These are phyloP conservation scores for Paramisgurnus dabryanus DNA, from an alignment of 2,113 vertebrate genomes.

Conservation along the genomic window DNA sequence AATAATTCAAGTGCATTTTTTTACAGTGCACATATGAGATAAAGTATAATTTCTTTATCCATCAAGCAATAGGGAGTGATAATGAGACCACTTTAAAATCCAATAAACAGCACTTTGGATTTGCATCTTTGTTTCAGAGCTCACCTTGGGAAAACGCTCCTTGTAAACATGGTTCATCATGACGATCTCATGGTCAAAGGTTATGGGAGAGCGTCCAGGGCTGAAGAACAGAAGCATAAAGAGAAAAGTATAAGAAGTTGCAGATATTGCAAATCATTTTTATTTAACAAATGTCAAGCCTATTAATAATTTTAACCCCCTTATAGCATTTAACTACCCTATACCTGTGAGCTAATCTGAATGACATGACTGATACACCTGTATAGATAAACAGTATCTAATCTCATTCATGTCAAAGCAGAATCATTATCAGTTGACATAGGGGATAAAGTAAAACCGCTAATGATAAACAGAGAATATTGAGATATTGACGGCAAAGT, in stretches of 20 bases:
- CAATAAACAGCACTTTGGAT: background rate
- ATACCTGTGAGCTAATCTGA: background rate
- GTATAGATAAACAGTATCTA: background rate
- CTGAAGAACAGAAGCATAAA: slow-evolving; percentile 65
- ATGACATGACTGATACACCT: slow-evolving; percentile 3
- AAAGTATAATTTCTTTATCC: too few relatives aligned
- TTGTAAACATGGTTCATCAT: slow-evolving; percentile 99
- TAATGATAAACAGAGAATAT: background rate
- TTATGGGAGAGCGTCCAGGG: slow-evolving; percentile 92
- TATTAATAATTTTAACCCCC: background rate
- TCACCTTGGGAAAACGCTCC: slow-evolving; percentile 97
- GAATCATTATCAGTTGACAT: background rate
- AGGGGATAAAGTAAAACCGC: background rate
- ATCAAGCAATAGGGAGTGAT: background rate
- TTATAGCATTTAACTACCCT: background rate
- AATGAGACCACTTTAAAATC: background rate
- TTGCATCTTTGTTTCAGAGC: slow-evolving; percentile 34
- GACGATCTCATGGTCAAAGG: slow-evolving; percentile 97
- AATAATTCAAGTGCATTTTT: too few relatives aligned
- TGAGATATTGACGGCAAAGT: background rate
- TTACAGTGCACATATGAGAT: too few relatives aligned
- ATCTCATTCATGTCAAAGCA: slow-evolving; percentile 25
- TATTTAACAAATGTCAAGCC: background rate
- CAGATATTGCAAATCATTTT: background rate
- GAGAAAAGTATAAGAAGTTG: background rate